phyloP scores from a whole-genome alignment of 2,113 vertebrate genomes.

The Sebastes fasciatus region DNA sequence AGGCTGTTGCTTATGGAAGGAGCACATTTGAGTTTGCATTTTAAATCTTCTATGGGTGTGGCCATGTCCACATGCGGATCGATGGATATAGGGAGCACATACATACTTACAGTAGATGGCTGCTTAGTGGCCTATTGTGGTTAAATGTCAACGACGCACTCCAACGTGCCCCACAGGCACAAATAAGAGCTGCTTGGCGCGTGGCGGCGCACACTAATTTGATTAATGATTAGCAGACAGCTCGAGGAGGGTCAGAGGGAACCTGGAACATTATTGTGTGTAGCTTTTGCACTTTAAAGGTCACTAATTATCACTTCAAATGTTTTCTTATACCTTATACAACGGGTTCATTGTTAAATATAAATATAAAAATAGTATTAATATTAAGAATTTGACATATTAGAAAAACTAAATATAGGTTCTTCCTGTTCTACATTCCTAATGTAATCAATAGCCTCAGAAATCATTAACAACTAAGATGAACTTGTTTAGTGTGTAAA shows the following conservation, averaged over 20 bases:
- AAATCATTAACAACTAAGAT: neutral
- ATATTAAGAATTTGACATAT: neutral
- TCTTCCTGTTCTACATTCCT: neutral
- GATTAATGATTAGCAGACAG: conserved; percentile 74
- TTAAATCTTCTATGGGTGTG: conserved; percentile 47
- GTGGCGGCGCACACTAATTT: conserved; percentile 64
- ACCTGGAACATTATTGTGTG: neutral
- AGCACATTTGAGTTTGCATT: neutral
- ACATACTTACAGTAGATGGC: conserved; percentile 42
- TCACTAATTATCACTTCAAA: no score
- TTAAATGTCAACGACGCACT: conserved; percentile 71
- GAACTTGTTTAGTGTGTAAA: neutral
- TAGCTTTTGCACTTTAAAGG: neutral
- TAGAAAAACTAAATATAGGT: neutral
- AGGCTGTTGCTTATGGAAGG: neutral
- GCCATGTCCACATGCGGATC: conserved; percentile 9
- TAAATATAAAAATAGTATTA: no score
- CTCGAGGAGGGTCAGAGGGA: conserved; percentile 18
- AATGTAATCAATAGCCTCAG: neutral
- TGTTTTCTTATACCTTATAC: no score
- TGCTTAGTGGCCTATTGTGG: conserved; percentile 45
- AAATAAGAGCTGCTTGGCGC: conserved; percentile 42
- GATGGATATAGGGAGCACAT: conserved; percentile 18
- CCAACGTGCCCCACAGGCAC: conserved; percentile 42
- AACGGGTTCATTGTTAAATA: no score